Conservation (phyloP, 1,140 invertebrate genomes). For the Batillaria attramentaria region DNA sequence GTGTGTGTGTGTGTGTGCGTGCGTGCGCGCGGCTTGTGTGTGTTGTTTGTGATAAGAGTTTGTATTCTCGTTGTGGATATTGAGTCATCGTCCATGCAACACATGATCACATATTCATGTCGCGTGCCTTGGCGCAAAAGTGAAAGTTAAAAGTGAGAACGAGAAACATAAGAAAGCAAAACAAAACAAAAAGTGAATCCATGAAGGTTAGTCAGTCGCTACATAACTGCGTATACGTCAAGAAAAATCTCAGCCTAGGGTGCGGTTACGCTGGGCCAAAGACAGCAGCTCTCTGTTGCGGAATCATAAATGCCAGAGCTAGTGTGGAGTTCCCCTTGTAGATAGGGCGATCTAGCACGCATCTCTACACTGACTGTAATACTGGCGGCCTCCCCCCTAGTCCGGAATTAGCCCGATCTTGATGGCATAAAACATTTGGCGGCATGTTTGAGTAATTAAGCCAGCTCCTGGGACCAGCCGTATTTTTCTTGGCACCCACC, state of each 20-base stretch:
- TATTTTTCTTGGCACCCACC: conserved; percentile 39
- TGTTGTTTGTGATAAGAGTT: neutral
- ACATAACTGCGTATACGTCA: neutral
- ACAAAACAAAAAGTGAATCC: neutral
- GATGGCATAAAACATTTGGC: conserved; percentile 35
- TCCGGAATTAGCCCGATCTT: conserved; percentile 34
- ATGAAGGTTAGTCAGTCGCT: neutral
- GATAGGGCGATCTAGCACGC: neutral
- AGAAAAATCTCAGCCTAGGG: neutral
- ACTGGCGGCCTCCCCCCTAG: neutral
- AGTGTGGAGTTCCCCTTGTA: neutral
- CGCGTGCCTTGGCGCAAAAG: neutral
- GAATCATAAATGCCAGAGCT: neutral
- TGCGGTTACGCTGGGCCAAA: neutral
- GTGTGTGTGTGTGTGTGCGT: neutral
- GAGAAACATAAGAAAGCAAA: neutral
- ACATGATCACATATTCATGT: neutral
- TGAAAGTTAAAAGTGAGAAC: neutral
- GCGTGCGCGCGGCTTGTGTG: neutral
- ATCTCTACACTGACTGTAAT: neutral
- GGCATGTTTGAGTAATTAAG: conserved; percentile 40
- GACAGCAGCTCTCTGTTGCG: neutral
- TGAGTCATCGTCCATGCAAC: neutral
- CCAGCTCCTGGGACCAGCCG: neutral
- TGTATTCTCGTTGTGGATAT: neutral